phyloP scores from a whole-genome alignment of 2,888 invertebrate genomes.

The Nycteola revayana region DNA sequence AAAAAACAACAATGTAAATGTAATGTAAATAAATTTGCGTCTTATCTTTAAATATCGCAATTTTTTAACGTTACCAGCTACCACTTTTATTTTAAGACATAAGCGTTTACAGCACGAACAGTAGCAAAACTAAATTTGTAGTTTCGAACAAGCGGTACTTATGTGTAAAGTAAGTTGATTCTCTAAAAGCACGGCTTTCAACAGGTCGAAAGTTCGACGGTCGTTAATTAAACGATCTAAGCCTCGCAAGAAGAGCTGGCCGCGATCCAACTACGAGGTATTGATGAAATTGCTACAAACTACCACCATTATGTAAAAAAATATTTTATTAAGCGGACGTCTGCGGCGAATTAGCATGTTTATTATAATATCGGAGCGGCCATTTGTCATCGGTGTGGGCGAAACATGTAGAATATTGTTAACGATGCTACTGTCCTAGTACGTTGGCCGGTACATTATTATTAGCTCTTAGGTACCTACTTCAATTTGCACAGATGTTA shows the following conservation, averaged over 20 bases:
- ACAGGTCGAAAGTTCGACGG: conserved; percentile 79
- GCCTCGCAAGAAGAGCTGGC: conserved; percentile 68
- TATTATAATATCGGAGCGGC: conserved; percentile 41
- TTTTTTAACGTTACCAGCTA: too few species aligned
- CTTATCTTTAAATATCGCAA: too few species aligned
- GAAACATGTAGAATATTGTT: conserved; percentile 38
- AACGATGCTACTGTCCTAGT: conserved; percentile 16
- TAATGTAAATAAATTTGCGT: too few species aligned
- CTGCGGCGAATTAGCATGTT: conserved; percentile 56
- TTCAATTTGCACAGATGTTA: conserved; percentile 51
- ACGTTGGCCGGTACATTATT: conserved; percentile 23
- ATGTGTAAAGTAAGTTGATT: conserved; percentile 64
- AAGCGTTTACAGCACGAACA: too few species aligned
- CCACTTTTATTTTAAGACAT: too few species aligned
- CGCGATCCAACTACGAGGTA: conserved; percentile 59
- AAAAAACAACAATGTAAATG: too few species aligned
- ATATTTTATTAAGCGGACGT: conserved; percentile 50
- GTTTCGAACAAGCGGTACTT: conserved; percentile 46
- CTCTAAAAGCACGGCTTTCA: conserved; percentile 71
- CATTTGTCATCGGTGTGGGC: conserved; percentile 55
- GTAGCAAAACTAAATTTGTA: conserved; percentile 38
- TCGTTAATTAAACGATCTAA: conserved; percentile 80
- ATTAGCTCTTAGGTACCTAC: conserved; percentile 53
- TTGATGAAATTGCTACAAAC: conserved; percentile 74
- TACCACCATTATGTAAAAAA: conserved; percentile 52